Evolutionary conservation across 1,140 invertebrate species (phyloP), one percentile per base, ranked within the genome.

Genomic region (Drosophila ercepeae): DNA sequence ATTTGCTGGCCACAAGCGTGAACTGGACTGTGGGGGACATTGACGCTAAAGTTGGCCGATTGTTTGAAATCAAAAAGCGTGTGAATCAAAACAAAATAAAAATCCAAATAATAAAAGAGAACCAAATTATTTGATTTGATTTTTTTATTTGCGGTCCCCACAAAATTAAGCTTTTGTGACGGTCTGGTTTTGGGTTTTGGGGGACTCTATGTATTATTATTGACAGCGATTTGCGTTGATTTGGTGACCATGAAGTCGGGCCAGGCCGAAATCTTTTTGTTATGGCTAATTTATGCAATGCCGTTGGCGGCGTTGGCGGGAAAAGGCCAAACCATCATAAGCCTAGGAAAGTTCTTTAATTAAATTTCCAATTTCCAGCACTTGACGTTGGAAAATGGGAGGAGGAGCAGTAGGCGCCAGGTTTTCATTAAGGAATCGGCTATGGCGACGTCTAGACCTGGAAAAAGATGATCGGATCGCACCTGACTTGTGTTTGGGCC

Each of bases 361-460:
- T 88, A 86, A 86, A 82, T 86, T 86, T 86, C 68, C 63, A 78
- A 78, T 82, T 74, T 82, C 61, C 81, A 69, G 65, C 73, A 81
- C 77, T 81, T 76, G 70, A 69, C 51, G 69, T 8, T 27, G 34
- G 14, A 39, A 39, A 39, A 42, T 42, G 39, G 39, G 39, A 19
- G 39, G 39, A 19, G 39, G 39, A 53, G 4, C 60, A 72, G 42
- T 58, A 69, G 79, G 81, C 79, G 79, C 79, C 81, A 76, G 21
- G 9, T 76, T 84, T 84, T 79, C 75, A 86, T 84, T 86, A 79
- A 84, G 75, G 65, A 53, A 39, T 42, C 36, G 57, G 18, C 42
- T 29, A 57, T 45, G 45, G 51, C 51, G 57, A 71, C 54, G 70
- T 64, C 69, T 64, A 45, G 68, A 61, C 51, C 39, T 51, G 57